Percentiles rank a stretch among this genome's conserved stretches.
These are phyloP conservation scores for Ochotona princeps DNA, from an alignment of 2,113 vertebrate species.

Conservation along the genomic window DNA sequence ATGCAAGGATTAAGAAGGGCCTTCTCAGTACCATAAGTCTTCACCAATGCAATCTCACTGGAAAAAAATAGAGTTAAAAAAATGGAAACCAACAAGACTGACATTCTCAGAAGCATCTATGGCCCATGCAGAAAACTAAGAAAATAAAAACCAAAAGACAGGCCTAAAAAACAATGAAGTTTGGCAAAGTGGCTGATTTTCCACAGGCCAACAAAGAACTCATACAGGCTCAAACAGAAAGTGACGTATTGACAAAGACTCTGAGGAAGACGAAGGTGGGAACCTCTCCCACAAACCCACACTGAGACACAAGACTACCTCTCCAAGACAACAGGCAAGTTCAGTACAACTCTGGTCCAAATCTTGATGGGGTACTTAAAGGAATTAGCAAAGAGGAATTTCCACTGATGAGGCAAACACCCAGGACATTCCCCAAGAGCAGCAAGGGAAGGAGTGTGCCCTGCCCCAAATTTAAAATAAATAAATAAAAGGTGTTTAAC, in stretches of 20 bases:
- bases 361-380: background rate
- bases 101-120: background rate
- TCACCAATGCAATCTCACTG: background rate
- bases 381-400: conserved; percentile 35
- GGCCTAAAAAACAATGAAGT: conserved; percentile 9
- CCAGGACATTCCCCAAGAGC: conserved; percentile 4
- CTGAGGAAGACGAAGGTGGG: background rate
- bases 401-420: background rate
- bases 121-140: background rate
- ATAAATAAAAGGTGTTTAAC: background rate
- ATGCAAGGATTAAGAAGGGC: conserved; percentile 1
- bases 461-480: background rate
- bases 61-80: background rate
- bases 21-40: background rate
- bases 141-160: conserved; percentile 16
- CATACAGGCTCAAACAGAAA: conserved; percentile 9
- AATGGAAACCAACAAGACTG: background rate
- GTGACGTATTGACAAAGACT: background rate
- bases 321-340: conserved; percentile 22
- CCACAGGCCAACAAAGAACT: background rate
- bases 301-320: background rate
- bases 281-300: background rate
- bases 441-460: background rate
- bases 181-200: conserved; percentile 6
- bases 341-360: conserved; percentile 16